Base-by-base conservation (phyloP, 2,888 invertebrate species). In the Neoscelio sp. region DNA sequence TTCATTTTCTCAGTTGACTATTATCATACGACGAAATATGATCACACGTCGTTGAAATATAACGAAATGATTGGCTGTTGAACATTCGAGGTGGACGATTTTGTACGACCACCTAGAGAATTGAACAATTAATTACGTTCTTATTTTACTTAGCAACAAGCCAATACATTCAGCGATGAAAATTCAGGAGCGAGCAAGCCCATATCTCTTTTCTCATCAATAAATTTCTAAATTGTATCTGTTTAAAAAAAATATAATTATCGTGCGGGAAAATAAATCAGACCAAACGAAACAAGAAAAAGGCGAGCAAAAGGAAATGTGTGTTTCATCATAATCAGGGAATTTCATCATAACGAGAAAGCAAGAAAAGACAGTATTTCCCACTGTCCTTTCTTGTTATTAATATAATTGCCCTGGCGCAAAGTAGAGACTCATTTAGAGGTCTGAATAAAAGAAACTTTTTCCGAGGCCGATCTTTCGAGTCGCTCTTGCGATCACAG, bases 351-450 rank as follows among this genome's bases (percentile, higher is more conserved):
- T 48, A 62, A 50, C 64, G 50, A 38, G 64, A 70, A 76, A 70
- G 64, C 56, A 76, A 76, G 68, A 76, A 68, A 54, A 50, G 46
- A 56, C 68, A n/a, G 13, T 33, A 15, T 70, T 76, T 76, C 76
- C 70, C 76, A 76, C 70, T 76, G 76, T 70, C 80, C 78, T 71
- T 78, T 74, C 54, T 76, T 56, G 80, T 83, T 84, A 84, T 83
- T 83, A 83, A 82, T 83, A 84, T 83, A 85, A 84, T 83, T 83
- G 81, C 80, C 42, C 35, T 48, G 60, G 75, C 71, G 80, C 77
- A 73, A 62, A 75, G 48, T 38, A 44, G 70, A 38, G 67, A 62
- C 67, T 58, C 46, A 64, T 58, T 76, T 68, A 33, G 35, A 56
- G 28, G 46, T 12, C 26, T 54, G 58, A 60, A 67, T 56, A 48